phyloP scores from a whole-genome alignment of 1,140 invertebrate species.

The Samia ricini region DNA sequence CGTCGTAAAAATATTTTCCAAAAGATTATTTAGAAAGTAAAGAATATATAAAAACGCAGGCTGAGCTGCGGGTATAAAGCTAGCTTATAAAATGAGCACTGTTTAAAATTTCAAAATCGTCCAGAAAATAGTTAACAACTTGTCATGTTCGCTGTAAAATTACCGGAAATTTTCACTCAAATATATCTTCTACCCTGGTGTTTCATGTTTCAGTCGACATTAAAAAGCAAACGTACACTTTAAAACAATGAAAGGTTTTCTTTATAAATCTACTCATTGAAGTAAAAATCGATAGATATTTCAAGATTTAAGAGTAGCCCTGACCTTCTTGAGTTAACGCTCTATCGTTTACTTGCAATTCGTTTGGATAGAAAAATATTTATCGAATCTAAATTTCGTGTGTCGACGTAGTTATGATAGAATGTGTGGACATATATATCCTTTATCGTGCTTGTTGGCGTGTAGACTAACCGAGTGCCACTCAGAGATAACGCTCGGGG shows the following conservation, averaged over 20 bases:
- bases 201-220: too few relatives aligned
- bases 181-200: too few relatives aligned
- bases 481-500: slow-evolving; percentile 18
- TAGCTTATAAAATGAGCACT: too few relatives aligned
- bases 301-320: not conserved
- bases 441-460: slow-evolving; percentile 15
- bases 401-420: not conserved
- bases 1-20: too few relatives aligned
- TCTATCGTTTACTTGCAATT: not conserved
- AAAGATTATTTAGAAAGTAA: too few relatives aligned
- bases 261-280: not conserved
- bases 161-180: too few relatives aligned
- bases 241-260: not conserved
- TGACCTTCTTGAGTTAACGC: not conserved
- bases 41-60: too few relatives aligned
- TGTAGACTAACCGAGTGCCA: slow-evolving; percentile 14
- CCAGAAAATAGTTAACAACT: too few relatives aligned
- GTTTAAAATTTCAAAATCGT: too few relatives aligned
- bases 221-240: not conserved
- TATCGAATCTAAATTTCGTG: slow-evolving; percentile 10
- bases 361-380: slow-evolving; percentile 1
- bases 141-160: too few relatives aligned
- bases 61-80: too few relatives aligned
- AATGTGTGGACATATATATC: slow-evolving; percentile 13
- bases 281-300: not conserved